phyloP scores from a whole-genome alignment of 2,797 vertebrate genomes.

The Hydrolagus colliei region DNA sequence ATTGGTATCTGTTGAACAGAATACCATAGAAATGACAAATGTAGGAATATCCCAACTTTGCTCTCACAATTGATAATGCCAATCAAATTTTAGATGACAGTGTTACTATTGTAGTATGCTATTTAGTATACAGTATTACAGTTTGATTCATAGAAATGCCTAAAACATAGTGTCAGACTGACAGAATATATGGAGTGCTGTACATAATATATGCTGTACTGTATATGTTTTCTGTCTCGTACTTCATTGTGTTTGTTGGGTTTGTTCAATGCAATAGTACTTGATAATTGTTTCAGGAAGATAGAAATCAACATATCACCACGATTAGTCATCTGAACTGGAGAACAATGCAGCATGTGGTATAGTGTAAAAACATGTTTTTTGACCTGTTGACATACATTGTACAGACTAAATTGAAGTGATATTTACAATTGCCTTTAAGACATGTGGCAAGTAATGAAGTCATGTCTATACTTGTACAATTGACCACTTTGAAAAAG shows the following conservation, averaged over 20 bases:
- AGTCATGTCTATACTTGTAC: background rate
- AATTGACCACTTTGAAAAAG: background rate
- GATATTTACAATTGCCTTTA: conserved; percentile 1
- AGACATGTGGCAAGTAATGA: conserved; percentile 1
- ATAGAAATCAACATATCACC: background rate
- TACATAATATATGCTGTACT: no score
- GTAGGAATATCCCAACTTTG: no score
- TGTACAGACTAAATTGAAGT: background rate
- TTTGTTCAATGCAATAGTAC: background rate
- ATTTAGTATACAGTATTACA: no score
- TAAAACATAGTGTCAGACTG: no score
- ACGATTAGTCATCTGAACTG: background rate
- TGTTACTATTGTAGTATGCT: no score
- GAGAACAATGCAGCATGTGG: background rate
- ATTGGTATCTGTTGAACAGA: no score
- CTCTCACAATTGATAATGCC: no score
- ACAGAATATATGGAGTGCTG: no score
- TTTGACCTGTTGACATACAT: background rate
- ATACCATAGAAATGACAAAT: no score
- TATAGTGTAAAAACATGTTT: background rate
- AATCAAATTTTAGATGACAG: no score
- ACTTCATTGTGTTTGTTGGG: background rate
- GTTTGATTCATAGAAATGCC: no score
- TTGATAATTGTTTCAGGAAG: background rate
- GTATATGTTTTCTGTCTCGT: no score